Percentiles rank a stretch among this genome's conserved stretches.
Evolutionary conservation across 2,797 vertebrate species (phyloP).

Genomic region (Pangasius krempfi): DNA sequence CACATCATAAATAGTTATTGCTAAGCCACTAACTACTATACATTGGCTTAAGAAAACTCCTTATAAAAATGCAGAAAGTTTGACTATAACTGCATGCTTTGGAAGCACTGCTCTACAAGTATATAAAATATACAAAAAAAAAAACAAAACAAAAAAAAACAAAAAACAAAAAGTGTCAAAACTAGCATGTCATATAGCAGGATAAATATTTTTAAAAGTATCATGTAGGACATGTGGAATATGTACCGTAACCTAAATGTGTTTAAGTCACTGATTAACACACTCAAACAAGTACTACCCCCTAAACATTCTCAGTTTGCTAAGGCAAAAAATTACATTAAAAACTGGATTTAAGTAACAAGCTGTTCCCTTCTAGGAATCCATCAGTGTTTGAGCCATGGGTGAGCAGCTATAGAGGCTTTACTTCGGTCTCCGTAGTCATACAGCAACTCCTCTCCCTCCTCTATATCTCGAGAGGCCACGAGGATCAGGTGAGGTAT

Average conservation of each 20-base stretch:
- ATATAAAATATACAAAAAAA: constrained; percentile 80
- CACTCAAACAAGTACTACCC: constrained; percentile 52
- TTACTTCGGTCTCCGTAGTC: constrained; percentile 95
- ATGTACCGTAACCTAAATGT: constrained; percentile 61
- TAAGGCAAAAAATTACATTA: constrained; percentile 75
- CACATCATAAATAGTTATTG: constrained; percentile 69
- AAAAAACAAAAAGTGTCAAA: constrained; percentile 43
- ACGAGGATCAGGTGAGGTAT: constrained; percentile 95
- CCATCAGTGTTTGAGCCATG: constrained; percentile 90
- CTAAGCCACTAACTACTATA: constrained; percentile 63
- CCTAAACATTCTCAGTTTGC: constrained; percentile 69
- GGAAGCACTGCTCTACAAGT: constrained; percentile 75
- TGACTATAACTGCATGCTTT: constrained; percentile 73
- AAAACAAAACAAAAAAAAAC: constrained; percentile 25
- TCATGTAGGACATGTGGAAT: constrained; percentile 61
- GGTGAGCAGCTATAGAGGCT: constrained; percentile 91
- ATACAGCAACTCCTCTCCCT: constrained; percentile 93
- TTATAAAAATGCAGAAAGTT: constrained; percentile 76
- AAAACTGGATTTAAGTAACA: constrained; percentile 61
- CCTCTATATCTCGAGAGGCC: constrained; percentile 88
- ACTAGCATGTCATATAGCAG: constrained; percentile 68
- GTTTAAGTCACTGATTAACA: constrained; percentile 55
- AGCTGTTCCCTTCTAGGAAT: constrained; percentile 59
- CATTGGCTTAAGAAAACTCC: constrained; percentile 67
- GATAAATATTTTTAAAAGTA: constrained; percentile 74